phyloP scores from a whole-genome alignment of 2,113 vertebrate species.

The Beaufortia kweichowensis region DNA sequence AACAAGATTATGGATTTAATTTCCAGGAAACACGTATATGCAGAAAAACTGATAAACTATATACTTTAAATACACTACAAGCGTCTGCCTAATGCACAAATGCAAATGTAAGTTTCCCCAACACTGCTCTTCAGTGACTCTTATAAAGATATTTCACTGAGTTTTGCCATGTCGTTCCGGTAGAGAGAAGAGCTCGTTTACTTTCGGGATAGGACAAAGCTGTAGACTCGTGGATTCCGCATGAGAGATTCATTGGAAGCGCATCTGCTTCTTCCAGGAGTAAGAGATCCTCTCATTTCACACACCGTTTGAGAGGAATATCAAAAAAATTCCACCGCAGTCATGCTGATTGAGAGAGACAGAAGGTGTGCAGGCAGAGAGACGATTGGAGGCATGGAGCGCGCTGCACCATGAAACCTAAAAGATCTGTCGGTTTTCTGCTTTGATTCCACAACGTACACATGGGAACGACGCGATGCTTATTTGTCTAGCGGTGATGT shows the following conservation, averaged over 20 bases:
- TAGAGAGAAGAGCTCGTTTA: slow-evolving; percentile 10
- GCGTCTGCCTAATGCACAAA: too few relatives aligned
- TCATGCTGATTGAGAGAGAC: slow-evolving; percentile 22
- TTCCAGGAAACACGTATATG: too few relatives aligned
- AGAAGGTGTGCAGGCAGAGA: neutral
- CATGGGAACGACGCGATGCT: neutral
- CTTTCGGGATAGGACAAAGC: neutral
- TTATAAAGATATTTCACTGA: slow-evolving; percentile 16
- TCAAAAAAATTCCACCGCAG: slow-evolving; percentile 23
- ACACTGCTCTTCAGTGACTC: neutral
- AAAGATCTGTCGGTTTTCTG: neutral
- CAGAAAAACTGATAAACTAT: too few relatives aligned
- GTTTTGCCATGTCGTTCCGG: neutral
- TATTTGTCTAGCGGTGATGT: neutral
- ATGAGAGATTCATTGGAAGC: slow-evolving; percentile 31
- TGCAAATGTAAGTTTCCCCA: too few relatives aligned
- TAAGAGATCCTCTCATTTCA: slow-evolving; percentile 51
- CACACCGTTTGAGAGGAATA: slow-evolving; percentile 52
- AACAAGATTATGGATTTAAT: too few relatives aligned
- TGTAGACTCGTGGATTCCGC: slow-evolving; percentile 17
- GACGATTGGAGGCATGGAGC: neutral
- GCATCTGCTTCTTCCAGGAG: slow-evolving; percentile 48
- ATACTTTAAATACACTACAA: too few relatives aligned
- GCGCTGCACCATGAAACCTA: slow-evolving; percentile 8
- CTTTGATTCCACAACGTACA: slow-evolving; percentile 2